Conservation (phyloP, 1,140 invertebrate species). For the Dryas iulia region DNA sequence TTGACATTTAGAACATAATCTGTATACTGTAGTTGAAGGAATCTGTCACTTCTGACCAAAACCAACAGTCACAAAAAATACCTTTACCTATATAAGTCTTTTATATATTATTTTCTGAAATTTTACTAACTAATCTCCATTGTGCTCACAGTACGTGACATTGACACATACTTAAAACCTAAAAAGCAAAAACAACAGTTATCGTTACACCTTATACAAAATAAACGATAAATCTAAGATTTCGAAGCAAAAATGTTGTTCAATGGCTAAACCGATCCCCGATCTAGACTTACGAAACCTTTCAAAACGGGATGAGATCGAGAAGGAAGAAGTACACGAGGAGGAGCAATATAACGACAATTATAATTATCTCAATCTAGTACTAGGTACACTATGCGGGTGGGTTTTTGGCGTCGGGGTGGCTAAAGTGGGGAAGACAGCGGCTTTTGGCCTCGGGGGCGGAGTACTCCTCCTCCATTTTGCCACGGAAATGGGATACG, state of each 20-base stretch:
- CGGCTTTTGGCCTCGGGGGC: slow-evolving; percentile 92
- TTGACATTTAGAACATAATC: not conserved
- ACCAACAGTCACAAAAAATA: not conserved
- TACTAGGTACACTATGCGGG: slow-evolving; percentile 51
- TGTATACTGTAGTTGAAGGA: not conserved
- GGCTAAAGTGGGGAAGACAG: slow-evolving; percentile 93
- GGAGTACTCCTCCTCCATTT: slow-evolving; percentile 93
- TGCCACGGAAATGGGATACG: slow-evolving; percentile 92
- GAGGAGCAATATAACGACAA: slow-evolving; percentile 19
- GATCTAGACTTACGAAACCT: slow-evolving; percentile 44
- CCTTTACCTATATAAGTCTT: no score
- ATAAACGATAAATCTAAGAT: not conserved
- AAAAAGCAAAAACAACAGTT: no score
- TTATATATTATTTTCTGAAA: no score
- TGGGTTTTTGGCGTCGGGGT: slow-evolving; percentile 53
- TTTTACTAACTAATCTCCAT: no score
- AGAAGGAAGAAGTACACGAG: slow-evolving; percentile 45
- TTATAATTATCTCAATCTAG: slow-evolving; percentile 45
- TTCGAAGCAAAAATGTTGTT: not conserved
- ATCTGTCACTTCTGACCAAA: not conserved
- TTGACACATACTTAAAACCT: no score
- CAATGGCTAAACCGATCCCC: slow-evolving; percentile 58
- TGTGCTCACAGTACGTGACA: no score
- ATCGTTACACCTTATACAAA: no score
- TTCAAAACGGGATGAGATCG: slow-evolving; percentile 40